Percentiles rank a stretch among this genome's conserved stretches.
Evolutionary conservation across 1,140 invertebrate genomes (phyloP).

Genomic region (Geopemphigus sp.): DNA sequence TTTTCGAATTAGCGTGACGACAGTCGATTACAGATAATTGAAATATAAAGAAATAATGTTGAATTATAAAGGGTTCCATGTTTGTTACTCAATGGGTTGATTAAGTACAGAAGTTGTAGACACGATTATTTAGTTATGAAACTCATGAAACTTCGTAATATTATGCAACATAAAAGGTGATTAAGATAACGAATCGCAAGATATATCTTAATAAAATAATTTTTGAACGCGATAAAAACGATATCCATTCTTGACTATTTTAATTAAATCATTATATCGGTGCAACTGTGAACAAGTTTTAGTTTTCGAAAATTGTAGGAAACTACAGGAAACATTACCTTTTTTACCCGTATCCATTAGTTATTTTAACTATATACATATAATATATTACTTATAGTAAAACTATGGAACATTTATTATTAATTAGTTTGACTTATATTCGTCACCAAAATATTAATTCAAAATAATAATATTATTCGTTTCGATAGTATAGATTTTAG

Average conservation of each 20-base stretch:
- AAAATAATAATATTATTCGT: no score
- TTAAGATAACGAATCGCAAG: neutral
- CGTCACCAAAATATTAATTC: no score
- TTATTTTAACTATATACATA: no score
- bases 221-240: neutral
- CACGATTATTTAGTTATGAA: neutral
- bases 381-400: no score
- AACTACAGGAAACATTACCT: no score
- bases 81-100: neutral
- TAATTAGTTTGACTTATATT: no score
- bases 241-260: neutral
- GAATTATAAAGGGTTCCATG: neutral
- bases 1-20: slow-evolving; percentile 33
- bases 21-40: slow-evolving; percentile 14
- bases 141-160: neutral
- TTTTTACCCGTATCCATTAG: no score
- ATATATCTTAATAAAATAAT: neutral
- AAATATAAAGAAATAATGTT: neutral
- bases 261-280: neutral
- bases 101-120: slow-evolving; percentile 6
- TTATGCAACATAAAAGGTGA: neutral
- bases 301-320: no score
- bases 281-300: no score
- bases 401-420: no score
- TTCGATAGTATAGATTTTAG: no score